Percentiles rank a stretch among this genome's conserved stretches.
Conservation (phyloP, 2,888 invertebrate genomes). For the Iselma pallidipennis region DNA sequence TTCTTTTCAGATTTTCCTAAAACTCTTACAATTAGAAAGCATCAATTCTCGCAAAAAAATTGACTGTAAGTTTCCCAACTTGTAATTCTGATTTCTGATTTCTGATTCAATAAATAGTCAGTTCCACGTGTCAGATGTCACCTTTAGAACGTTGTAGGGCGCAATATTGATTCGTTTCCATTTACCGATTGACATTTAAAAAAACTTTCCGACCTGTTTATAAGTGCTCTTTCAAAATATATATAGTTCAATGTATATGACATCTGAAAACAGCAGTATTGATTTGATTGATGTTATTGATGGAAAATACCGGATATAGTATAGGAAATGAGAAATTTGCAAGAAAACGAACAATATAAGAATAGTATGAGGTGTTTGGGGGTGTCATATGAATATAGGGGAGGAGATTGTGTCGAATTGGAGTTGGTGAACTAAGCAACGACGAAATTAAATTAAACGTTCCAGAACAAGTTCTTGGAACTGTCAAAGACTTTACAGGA, state of each 20-base stretch:
- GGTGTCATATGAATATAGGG: neutral
- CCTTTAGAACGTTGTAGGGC: neutral
- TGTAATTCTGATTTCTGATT: too few relatives aligned
- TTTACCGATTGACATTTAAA: neutral
- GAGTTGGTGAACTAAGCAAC: conserved; percentile 24
- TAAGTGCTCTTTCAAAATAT: too few relatives aligned
- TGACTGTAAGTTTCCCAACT: too few relatives aligned
- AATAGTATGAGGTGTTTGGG: neutral
- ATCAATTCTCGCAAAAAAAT: too few relatives aligned
- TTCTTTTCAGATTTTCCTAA: too few relatives aligned
- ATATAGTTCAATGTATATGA: neutral
- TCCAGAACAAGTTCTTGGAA: conserved; percentile 30
- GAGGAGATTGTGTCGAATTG: conserved; percentile 17
- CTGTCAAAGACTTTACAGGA: conserved; percentile 33
- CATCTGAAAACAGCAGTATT: neutral
- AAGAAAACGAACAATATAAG: neutral
- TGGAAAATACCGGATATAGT: neutral
- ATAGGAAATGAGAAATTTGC: neutral
- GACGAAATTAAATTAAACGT: conserved; percentile 35
- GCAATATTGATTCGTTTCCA: neutral
- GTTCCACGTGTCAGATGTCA: neutral
- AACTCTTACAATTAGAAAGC: too few relatives aligned
- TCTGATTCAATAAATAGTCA: too few relatives aligned
- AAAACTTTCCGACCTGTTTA: too few relatives aligned
- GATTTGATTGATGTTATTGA: neutral